phyloP scores from a whole-genome alignment of 2,797 vertebrate genomes.

The Rousettus madagascariensis region DNA sequence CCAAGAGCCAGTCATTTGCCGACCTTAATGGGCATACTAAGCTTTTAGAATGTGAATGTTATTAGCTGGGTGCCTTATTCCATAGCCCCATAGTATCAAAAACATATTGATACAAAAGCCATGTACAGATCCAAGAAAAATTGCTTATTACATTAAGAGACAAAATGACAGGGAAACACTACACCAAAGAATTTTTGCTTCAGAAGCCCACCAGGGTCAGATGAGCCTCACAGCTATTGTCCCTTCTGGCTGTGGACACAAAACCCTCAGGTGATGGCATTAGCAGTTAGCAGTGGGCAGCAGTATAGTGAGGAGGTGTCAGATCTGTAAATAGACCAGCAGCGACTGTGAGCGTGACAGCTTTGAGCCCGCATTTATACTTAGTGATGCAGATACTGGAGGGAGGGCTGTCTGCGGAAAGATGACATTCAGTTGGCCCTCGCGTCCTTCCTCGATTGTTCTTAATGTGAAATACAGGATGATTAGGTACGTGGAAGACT shows the following conservation, averaged over 20 bases:
- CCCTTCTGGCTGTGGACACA: background rate
- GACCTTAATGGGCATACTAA: accelerated
- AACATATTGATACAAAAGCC: background rate
- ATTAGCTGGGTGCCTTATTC: background rate
- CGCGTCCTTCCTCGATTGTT: background rate
- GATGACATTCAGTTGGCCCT: background rate
- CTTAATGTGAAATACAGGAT: background rate
- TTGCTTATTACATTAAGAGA: background rate
- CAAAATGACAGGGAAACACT: background rate
- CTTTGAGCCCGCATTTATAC: background rate
- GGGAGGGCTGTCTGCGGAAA: background rate
- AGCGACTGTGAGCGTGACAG: background rate
- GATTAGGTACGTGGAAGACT: background rate
- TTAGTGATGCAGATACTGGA: background rate
- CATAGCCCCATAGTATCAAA: background rate
- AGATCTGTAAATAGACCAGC: background rate
- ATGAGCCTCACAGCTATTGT: background rate
- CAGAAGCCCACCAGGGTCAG: background rate
- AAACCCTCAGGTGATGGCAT: accelerated
- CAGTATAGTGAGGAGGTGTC: background rate
- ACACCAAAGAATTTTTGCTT: background rate
- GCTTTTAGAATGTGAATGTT: background rate
- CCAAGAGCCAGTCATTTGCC: background rate
- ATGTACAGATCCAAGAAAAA: background rate
- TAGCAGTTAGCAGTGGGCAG: background rate